phyloP scores from a whole-genome alignment of 2,888 invertebrate genomes.

The Drosophila stalkeri region DNA sequence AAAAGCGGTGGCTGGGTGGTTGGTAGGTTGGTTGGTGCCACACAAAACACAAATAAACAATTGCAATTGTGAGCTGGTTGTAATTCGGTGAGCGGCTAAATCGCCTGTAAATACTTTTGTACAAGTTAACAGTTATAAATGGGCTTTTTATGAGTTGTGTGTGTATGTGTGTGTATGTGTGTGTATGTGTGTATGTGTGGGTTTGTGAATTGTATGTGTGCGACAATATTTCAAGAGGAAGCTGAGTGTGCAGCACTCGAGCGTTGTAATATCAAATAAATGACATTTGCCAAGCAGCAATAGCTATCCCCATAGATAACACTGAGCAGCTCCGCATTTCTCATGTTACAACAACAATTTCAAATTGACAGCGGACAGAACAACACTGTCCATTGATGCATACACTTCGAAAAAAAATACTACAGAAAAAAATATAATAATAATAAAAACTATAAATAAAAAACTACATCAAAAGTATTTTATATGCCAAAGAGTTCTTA shows the following conservation, averaged over 20 bases:
- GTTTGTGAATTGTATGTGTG: constrained; percentile 30
- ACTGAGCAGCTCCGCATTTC: constrained; percentile 69
- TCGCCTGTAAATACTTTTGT: constrained; percentile 79
- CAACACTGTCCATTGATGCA: constrained; percentile 17
- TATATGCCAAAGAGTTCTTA: no score
- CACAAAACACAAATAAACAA: constrained; percentile 70
- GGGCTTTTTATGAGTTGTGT: constrained; percentile 77
- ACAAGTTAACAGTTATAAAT: constrained; percentile 81
- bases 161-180: constrained; percentile 32
- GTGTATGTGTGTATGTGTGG: constrained; percentile 21
- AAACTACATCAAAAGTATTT: background rate
- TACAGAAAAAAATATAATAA: background rate
- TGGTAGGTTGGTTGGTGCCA: background rate
- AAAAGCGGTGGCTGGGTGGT: background rate
- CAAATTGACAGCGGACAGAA: constrained; percentile 35
- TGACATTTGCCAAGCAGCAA: constrained; percentile 47
- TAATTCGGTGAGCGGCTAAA: constrained; percentile 77
- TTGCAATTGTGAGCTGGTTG: constrained; percentile 73
- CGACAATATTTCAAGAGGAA: constrained; percentile 62
- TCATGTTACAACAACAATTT: constrained; percentile 67
- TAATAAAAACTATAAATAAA: background rate
- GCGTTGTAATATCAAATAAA: constrained; percentile 61
- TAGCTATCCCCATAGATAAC: constrained; percentile 32
- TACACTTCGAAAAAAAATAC: background rate
- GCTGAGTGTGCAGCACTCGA: constrained; percentile 8